phyloP scores from a whole-genome alignment of 2,888 invertebrate species.

The Chymomyza amoena region DNA sequence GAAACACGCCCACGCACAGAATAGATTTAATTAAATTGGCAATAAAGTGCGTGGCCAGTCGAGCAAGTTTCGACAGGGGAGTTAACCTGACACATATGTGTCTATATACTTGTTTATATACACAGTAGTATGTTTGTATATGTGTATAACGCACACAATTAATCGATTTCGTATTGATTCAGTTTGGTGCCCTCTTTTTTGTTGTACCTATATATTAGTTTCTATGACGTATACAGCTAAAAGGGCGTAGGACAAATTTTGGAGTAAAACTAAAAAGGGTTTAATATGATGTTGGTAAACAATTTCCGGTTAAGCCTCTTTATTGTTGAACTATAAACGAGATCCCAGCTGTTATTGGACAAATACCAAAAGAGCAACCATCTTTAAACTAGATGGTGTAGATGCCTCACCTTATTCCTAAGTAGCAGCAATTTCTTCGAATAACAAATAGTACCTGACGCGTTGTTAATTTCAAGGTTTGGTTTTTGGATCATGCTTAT shows the following conservation, averaged over 20 bases:
- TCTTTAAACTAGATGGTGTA: background rate
- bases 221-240: background rate
- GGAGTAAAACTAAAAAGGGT: background rate
- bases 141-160: slow-evolving; percentile 51
- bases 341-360: too few species aligned
- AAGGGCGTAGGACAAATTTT: background rate
- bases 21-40: slow-evolving; percentile 72
- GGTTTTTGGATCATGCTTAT: background rate
- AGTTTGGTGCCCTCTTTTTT: background rate
- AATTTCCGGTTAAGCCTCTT: slow-evolving; percentile 13
- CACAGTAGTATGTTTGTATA: slow-evolving; percentile 5
- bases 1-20: slow-evolving; percentile 63
- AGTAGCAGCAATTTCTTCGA: background rate
- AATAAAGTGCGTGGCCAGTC: slow-evolving; percentile 52
- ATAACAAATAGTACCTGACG: background rate
- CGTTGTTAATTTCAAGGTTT: background rate
- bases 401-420: background rate
- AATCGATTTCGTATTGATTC: slow-evolving; percentile 63
- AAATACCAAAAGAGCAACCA: background rate
- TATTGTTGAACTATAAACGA: background rate
- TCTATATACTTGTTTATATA: slow-evolving; percentile 4
- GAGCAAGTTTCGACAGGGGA: slow-evolving; percentile 3
- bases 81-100: background rate
- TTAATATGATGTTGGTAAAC: background rate
- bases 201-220: background rate